phyloP scores from a whole-genome alignment of 2,888 invertebrate genomes.

The Nematopogon swammerdamellus region DNA sequence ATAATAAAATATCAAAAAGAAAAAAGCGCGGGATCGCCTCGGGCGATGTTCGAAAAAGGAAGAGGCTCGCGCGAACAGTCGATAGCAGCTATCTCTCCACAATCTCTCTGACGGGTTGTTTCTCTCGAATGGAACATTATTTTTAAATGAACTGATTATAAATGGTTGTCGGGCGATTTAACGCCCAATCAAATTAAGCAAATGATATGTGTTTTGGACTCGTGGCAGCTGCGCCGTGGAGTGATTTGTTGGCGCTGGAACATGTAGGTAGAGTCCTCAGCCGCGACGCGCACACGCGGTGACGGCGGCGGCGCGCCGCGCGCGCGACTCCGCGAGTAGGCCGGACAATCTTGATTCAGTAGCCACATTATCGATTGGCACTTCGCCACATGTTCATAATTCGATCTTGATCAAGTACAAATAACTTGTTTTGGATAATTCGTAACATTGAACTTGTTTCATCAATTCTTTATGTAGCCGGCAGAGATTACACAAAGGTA shows the following conservation, averaged over 20 bases:
- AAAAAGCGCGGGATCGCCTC: constrained; percentile 55
- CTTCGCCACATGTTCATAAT: no score
- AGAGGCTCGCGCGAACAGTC: constrained; percentile 37
- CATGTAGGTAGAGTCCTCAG: no score
- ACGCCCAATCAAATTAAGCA: constrained; percentile 57
- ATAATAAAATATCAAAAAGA: constrained; percentile 50
- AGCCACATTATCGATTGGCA: no score
- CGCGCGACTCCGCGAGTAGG: no score
- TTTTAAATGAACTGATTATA: constrained; percentile 56
- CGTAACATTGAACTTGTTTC: no score
- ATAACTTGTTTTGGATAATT: no score
- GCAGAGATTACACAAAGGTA: no score
- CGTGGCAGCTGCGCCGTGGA: background rate
- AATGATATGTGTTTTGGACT: constrained; percentile 53
- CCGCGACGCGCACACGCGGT: no score
- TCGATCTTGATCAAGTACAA: no score
- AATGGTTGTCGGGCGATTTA: constrained; percentile 56
- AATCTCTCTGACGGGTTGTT: constrained; percentile 56
- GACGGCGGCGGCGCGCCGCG: no score
- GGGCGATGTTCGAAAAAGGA: constrained; percentile 34
- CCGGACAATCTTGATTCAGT: no score
- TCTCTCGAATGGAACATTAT: constrained; percentile 41
- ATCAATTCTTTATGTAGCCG: no score
- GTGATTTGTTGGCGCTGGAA: background rate
- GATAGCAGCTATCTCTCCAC: constrained; percentile 43